Percentiles rank a stretch among this genome's conserved stretches.
Evolutionary conservation across 30 jellyfish, hydroid and myxozoan genomes (phyloP).

Genomic region (Turritopsis rubra): DNA sequence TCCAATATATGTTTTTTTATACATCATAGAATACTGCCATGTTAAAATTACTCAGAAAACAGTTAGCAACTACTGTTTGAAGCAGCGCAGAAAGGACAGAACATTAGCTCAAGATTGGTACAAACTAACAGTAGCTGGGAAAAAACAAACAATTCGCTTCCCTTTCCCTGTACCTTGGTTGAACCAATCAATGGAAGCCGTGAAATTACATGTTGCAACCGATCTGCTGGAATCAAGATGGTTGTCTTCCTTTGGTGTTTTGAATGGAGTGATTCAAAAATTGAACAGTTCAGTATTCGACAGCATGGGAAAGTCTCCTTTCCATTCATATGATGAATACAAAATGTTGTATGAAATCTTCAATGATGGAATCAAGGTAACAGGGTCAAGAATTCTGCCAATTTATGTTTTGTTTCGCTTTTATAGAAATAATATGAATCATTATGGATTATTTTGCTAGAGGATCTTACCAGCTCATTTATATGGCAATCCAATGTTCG

Average conservation of each 20-base stretch:
- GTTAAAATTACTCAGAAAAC: neutral
- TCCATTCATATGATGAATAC: constrained; percentile 8
- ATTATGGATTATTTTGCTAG: too few relatives aligned
- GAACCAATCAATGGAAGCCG: constrained; percentile 13
- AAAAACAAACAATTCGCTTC: neutral
- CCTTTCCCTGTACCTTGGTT: constrained; percentile 19
- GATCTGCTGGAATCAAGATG: constrained; percentile 22
- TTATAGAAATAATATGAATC: too few relatives aligned
- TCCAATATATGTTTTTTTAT: neutral
- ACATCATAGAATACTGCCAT: neutral
- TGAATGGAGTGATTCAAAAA: neutral
- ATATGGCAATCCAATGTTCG: constrained; percentile 15
- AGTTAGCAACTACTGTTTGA: neutral
- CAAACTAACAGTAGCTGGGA: constrained; percentile 18
- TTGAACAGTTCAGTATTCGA: neutral
- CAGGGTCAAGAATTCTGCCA: neutral
- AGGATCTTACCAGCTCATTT: constrained; percentile 8
- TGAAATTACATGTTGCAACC: constrained; percentile 10
- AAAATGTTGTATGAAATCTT: neutral
- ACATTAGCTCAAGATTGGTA: constrained; percentile 19
- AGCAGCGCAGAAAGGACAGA: constrained; percentile 4
- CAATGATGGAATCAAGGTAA: constrained; percentile 7
- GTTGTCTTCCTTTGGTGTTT: neutral
- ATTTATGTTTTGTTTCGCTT: neutral
- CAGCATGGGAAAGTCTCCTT: neutral